Conservation (phyloP, 2,113 vertebrate species). For the Acanthochromis polyacanthus region DNA sequence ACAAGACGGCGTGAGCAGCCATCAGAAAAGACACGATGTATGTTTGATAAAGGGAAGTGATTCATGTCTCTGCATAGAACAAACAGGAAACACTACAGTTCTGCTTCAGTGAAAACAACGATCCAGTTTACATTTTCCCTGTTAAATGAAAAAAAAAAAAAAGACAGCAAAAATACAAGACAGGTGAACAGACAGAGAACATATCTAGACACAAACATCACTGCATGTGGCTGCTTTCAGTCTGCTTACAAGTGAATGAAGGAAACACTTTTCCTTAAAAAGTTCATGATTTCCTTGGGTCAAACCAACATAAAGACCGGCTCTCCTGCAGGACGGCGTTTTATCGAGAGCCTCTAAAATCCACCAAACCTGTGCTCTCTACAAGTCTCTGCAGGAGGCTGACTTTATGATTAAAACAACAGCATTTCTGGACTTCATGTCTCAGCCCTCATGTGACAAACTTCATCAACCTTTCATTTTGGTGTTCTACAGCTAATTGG, state of each 20-base stretch:
- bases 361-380: background rate
- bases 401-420: background rate
- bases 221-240: conserved; percentile 36
- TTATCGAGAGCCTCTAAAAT: background rate
- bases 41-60: conserved; percentile 1
- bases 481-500: background rate
- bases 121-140: conserved; percentile 17
- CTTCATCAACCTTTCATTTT: conserved; percentile 11
- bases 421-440: conserved; percentile 8
- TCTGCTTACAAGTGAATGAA: conserved; percentile 19
- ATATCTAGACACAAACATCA: conserved; percentile 29
- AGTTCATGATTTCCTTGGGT: background rate
- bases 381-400: conserved; percentile 4
- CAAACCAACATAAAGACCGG: conserved; percentile 3
- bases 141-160: conserved; percentile 11
- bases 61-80: conserved; percentile 60
- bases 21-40: conserved; percentile 27
- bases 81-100: conserved; percentile 9
- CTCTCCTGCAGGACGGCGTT: background rate
- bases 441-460: conserved; percentile 1
- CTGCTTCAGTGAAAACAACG: conserved; percentile 14
- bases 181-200: conserved; percentile 14
- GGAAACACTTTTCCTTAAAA: background rate
- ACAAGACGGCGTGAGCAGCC: conserved; percentile 24
- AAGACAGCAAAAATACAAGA: conserved; percentile 28